phyloP scores from a whole-genome alignment of 2,113 vertebrate genomes.

The Apodemus speciosus region DNA sequence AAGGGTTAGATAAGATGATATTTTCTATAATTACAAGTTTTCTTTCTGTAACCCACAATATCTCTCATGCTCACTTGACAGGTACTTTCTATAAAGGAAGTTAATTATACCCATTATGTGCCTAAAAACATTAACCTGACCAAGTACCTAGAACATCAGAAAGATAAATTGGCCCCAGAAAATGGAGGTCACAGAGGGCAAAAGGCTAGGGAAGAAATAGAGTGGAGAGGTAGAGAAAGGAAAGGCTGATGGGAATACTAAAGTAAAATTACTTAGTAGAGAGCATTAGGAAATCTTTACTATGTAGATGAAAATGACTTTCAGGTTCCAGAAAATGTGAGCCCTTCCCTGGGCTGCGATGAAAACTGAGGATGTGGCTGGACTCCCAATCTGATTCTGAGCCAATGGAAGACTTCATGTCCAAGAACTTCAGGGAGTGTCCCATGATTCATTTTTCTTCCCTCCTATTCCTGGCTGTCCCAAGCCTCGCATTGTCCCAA shows the following conservation, averaged over 20 bases:
- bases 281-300: neutral
- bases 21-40: neutral
- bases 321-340: neutral
- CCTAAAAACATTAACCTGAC: neutral
- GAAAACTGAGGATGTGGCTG: neutral
- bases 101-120: neutral
- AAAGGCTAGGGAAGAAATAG: neutral
- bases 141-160: neutral
- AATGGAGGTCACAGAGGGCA: neutral
- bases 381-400: neutral
- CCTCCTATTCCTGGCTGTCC: neutral
- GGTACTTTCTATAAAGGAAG: neutral
- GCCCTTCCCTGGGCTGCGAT: neutral
- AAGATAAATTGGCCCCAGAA: neutral
- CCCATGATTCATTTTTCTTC: neutral
- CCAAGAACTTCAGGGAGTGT: neutral
- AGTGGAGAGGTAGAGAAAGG: no score
- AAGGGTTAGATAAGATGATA: neutral
- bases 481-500: neutral
- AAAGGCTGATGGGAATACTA: neutral
- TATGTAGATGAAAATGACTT: neutral
- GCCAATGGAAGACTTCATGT: neutral
- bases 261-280: neutral
- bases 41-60: neutral
- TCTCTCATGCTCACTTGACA: neutral